Conservation (phyloP, 2,113 vertebrate genomes). For the Phalacrocorax brasilianus region DNA sequence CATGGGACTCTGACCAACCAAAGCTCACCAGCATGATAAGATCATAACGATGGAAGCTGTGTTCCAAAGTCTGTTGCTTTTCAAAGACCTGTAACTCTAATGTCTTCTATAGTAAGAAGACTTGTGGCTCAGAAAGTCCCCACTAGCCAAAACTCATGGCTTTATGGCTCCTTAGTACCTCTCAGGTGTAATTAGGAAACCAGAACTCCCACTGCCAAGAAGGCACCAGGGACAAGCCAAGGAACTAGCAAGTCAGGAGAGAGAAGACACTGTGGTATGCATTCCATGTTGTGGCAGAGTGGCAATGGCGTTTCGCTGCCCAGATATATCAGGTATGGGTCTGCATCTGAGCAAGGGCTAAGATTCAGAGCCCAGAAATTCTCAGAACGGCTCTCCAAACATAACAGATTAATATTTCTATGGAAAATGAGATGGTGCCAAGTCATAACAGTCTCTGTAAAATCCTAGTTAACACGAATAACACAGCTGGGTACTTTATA, state of each 20-base stretch:
- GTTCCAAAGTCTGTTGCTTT: neutral
- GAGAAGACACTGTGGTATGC: neutral
- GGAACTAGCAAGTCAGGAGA: neutral
- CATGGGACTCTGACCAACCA: neutral
- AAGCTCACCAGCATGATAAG: neutral
- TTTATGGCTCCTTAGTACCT: neutral
- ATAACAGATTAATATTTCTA: conserved; percentile 20
- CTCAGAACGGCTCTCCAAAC: neutral
- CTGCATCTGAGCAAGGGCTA: neutral
- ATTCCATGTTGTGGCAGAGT: neutral
- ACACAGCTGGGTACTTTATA: conserved; percentile 50
- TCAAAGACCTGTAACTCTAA: neutral
- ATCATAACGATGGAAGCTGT: rapidly evolving
- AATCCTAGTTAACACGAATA: conserved; percentile 38
- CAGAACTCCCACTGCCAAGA: neutral
- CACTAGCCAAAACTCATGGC: neutral
- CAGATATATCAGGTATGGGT: neutral
- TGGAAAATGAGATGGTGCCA: conserved; percentile 40
- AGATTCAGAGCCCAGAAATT: neutral
- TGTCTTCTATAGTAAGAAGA: neutral
- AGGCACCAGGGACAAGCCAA: neutral
- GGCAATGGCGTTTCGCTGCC: neutral
- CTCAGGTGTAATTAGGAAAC: neutral
- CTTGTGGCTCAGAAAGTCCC: neutral
- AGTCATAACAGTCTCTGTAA: neutral